Conservation (phyloP, 2,113 vertebrate genomes). For the Mugil cephalus region DNA sequence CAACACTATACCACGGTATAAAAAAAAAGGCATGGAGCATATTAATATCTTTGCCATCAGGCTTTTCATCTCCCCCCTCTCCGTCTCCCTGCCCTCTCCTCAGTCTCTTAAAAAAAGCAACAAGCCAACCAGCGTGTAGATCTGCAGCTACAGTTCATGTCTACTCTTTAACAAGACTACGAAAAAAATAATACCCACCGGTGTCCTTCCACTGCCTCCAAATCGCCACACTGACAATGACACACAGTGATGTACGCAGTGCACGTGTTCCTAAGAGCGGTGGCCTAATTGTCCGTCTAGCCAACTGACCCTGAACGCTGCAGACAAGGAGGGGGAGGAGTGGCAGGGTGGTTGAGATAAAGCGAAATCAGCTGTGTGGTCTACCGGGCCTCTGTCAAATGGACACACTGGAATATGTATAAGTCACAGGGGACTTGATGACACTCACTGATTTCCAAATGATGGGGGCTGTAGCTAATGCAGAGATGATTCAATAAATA, state of each 20-base stretch:
- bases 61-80: conserved; percentile 10
- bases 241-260: conserved; percentile 29
- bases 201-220: conserved; percentile 10
- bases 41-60: conserved; percentile 29
- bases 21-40: conserved; percentile 10
- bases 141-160: conserved; percentile 19
- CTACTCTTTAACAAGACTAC: conserved; percentile 11
- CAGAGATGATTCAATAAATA: neutral
- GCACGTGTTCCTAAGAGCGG: conserved; percentile 39
- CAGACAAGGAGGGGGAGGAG: conserved; percentile 44
- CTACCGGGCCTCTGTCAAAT: conserved; percentile 22
- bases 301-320: conserved; percentile 73
- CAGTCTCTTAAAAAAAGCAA: conserved; percentile 7
- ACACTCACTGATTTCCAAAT: conserved; percentile 9
- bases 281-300: conserved; percentile 74
- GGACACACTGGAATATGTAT: neutral
- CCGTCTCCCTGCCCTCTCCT: neutral
- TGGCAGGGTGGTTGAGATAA: conserved; percentile 30
- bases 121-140: conserved; percentile 8
- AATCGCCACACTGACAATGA: conserved; percentile 29
- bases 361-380: conserved; percentile 59
- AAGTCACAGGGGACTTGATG: conserved; percentile 20
- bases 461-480: neutral
- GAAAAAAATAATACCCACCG: conserved; percentile 24
- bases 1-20: conserved; percentile 21